Evolutionary conservation across 2,797 vertebrate species (phyloP), one percentile per base, ranked within the genome.

Genomic region (Tokudaia muenninki): DNA sequence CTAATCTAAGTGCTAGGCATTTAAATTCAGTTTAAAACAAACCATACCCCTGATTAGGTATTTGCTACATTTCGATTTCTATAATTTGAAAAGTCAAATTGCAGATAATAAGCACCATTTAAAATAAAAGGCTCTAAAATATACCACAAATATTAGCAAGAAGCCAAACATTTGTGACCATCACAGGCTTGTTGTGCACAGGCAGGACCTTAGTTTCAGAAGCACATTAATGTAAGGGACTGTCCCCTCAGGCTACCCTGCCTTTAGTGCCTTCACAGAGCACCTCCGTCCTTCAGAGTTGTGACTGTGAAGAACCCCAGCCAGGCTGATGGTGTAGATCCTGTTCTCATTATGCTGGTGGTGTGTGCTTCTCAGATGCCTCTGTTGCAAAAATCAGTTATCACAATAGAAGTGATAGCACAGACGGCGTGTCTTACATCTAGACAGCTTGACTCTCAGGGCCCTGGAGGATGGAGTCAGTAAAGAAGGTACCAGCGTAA

Each of bases 1-100:
- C 79, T 96, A 88, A 92, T 93, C 65, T 94, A 91, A 95, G 78
- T 31, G 41, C 67, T 89, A 79, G 29, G 74, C 72, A 82, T 88
- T 97, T 93, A 91, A 89, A 91, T 97, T 95, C 79, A 84, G 63
- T 84, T 96, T 95, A 78, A 97, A 92, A 95, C 79, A 97, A 95
- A 90, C 52, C 70, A 52, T 96, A 94, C 31, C 57, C 47, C 77
- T 93, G 87, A 94, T 97, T 96, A 97, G 55, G 29, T 97, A 74
- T 93, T 96, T 97, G 89, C 83, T 90, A 92, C 90, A 93, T 95
- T 94, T 97, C 55, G 84, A 78, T 94, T 96, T 97, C 91, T 95
- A 83, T 96, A 83, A 94, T 93, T 91, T 92, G 72, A 94, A 95
- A 97, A 96, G 89, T 97, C 95, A 95, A 92, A 95, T 81, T 93